Percentiles rank a stretch among this genome's conserved stretches.
Evolutionary conservation across 1,140 invertebrate species (phyloP).

Genomic region (Ganaspis sp.): DNA sequence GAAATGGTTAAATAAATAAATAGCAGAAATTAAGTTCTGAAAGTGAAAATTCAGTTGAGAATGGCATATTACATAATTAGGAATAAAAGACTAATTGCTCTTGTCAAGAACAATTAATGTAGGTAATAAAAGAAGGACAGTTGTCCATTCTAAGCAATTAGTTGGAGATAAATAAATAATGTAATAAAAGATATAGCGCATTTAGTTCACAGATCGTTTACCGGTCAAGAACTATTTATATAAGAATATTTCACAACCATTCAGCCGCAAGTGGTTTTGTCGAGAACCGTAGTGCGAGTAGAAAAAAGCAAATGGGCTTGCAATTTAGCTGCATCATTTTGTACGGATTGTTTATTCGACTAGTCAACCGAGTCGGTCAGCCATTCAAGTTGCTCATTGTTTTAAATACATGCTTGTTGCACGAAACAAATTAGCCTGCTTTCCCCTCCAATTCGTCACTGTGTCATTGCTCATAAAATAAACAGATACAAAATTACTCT

Average conservation of each 20-base stretch:
- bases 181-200: slow-evolving; percentile 6
- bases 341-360: slow-evolving; percentile 57
- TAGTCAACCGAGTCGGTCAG: slow-evolving; percentile 54
- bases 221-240: slow-evolving; percentile 20
- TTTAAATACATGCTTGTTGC: slow-evolving; percentile 41
- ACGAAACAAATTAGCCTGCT: slow-evolving; percentile 6
- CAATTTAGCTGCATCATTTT: slow-evolving; percentile 34
- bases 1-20: too few species aligned
- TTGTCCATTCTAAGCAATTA: not conserved
- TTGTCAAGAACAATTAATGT: not conserved
- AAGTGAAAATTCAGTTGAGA: not conserved
- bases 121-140: not conserved
- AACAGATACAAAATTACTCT: not conserved
- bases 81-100: not conserved
- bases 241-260: slow-evolving; percentile 20
- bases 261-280: slow-evolving; percentile 12
- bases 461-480: not conserved
- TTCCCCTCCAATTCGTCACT: slow-evolving; percentile 5
- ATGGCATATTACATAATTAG: not conserved
- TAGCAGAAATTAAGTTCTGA: too few species aligned
- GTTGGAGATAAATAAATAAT: slow-evolving; percentile 19
- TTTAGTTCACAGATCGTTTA: slow-evolving; percentile 25
- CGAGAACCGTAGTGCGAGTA: not conserved
- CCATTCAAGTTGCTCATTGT: slow-evolving; percentile 47
- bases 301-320: slow-evolving; percentile 11